These are phyloP conservation scores for Endotricha flammealis DNA, from an alignment of 2,888 invertebrate species.

Conservation along the genomic window DNA sequence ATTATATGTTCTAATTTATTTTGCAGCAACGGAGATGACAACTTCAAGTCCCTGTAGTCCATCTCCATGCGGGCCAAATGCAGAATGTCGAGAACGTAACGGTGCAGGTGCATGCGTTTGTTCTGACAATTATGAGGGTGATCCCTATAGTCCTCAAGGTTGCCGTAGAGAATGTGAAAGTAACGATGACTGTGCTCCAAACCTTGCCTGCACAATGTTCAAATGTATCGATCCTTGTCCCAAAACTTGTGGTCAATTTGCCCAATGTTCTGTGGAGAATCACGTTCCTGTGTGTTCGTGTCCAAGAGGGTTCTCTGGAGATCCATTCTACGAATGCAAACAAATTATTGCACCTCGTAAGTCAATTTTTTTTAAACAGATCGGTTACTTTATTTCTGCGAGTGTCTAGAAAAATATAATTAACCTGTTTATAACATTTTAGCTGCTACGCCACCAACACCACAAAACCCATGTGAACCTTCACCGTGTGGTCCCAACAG, in stretches of 20 bases:
- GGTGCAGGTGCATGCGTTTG: slow-evolving; percentile 92
- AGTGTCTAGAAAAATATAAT: no score
- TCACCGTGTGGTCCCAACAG: slow-evolving; percentile 93
- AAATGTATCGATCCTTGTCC: slow-evolving; percentile 92
- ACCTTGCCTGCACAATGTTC: slow-evolving; percentile 86
- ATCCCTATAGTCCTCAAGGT: slow-evolving; percentile 86
- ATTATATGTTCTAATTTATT: slow-evolving; percentile 19
- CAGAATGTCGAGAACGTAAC: slow-evolving; percentile 89
- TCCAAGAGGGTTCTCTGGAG: slow-evolving; percentile 85
- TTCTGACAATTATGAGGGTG: slow-evolving; percentile 86
- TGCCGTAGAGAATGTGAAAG: slow-evolving; percentile 88
- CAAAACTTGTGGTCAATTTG: slow-evolving; percentile 88
- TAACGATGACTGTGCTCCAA: slow-evolving; percentile 85
- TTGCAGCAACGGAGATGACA: slow-evolving; percentile 79
- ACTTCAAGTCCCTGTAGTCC: slow-evolving; percentile 87
- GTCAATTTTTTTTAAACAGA: no score
- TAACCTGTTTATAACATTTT: no score
- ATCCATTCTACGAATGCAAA: slow-evolving; percentile 88
- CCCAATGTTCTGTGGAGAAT: slow-evolving; percentile 87
- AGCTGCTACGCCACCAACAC: slow-evolving; percentile 67
- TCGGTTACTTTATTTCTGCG: no score
- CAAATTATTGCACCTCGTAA: slow-evolving; percentile 69
- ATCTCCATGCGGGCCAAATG: slow-evolving; percentile 91
- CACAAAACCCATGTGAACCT: slow-evolving; percentile 86
- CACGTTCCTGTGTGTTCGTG: slow-evolving; percentile 89